Base-by-base conservation (phyloP, 2,888 invertebrate genomes). In the Belgica antarctica region DNA sequence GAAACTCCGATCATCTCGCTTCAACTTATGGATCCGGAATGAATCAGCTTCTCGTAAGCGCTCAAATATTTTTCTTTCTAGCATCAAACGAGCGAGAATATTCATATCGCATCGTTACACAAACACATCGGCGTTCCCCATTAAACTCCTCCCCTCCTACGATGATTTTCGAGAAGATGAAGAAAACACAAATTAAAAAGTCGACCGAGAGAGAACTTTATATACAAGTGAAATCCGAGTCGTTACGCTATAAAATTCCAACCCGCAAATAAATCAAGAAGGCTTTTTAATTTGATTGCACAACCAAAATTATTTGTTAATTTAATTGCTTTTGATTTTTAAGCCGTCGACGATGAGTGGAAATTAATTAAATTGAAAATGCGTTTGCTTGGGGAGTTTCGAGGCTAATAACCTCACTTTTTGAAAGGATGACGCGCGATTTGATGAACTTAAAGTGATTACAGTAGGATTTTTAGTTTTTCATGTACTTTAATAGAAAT, bases 71-170 rank as follows among this genome's bases (percentile, higher is more conserved):
- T n/a, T n/a, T n/a, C n/a, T n/a, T n/a, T n/a, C n/a, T n/a, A n/a
- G n/a, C n/a, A n/a, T n/a, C n/a, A n/a, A n/a, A n/a, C n/a, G 12
- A 3, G 4, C 22, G 17, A 52, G 52, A 52, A 52, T 52, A 52
- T 52, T 52, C 52, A 52, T 52, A 41, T 12, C 41, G 15, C 41
- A 41, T 41, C 41, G 41, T 41, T 41, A n/a, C 52, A 52, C 52
- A 52, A 52, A 52, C 52, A 52, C 41, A 41, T 41, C 10, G 31
- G 19, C 52, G 52, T 22, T 52, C 2, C 17, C 17, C 17, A 19
- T 52, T n/a, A 52, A 52, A 52, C 52, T 52, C 52, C 52, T 52
- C 52, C 52, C 41, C 52, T 52, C 52, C 52, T 52, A 52, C 52
- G 12, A 52, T 52, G 22, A 52, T 52, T 22, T 22, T 17, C 52